These are phyloP conservation scores for Melopsittacus undulatus DNA, from an alignment of 2,797 vertebrate genomes.

Conservation along the genomic window DNA sequence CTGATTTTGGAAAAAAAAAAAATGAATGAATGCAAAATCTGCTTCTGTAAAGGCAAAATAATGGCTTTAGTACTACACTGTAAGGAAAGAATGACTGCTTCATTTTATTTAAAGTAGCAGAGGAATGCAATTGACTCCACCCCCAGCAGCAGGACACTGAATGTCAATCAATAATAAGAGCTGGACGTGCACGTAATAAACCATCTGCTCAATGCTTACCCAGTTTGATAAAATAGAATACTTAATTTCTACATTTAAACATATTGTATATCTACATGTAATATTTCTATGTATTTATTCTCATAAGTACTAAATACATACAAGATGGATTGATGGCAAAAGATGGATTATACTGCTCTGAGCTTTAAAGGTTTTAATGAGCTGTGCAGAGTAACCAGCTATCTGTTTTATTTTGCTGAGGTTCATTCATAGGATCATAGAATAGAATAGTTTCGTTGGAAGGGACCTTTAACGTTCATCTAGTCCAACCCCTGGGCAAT, in stretches of 20 bases:
- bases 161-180: background rate
- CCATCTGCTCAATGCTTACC: background rate
- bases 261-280: background rate
- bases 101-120: background rate
- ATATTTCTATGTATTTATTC: background rate
- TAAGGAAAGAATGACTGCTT: background rate
- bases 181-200: background rate
- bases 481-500: background rate
- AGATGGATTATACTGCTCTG: background rate
- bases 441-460: background rate
- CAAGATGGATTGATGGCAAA: background rate
- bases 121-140: background rate
- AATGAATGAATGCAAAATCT: background rate
- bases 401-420: background rate
- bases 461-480: background rate
- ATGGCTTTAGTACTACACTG: background rate
- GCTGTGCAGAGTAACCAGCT: background rate
- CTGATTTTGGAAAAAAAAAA: background rate
- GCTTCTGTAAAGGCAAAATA: background rate
- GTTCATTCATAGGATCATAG: background rate
- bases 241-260: background rate
- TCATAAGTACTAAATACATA: background rate
- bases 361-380: background rate
- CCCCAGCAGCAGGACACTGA: background rate
- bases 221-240: background rate